A percentile compares a stretch with the other conserved stretches of the same genome.
Conservation (phyloP, 2,797 vertebrate genomes). For the Yasuhikotakia modesta region DNA sequence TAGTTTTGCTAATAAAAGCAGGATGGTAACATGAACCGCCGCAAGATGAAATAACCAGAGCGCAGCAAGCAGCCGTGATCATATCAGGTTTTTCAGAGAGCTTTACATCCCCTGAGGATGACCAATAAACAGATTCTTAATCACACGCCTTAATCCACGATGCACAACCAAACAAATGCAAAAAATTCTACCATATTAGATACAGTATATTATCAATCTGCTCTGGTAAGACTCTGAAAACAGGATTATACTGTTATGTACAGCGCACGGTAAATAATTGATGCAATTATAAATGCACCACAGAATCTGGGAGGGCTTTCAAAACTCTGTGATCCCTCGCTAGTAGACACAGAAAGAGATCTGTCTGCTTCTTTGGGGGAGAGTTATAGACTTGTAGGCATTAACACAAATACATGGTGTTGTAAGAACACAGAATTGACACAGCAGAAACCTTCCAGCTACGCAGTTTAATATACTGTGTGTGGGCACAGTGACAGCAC, state of each 20-base stretch:
- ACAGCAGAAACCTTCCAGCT: constrained; percentile 43
- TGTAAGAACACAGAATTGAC: constrained; percentile 22
- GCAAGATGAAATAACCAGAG: constrained; percentile 45
- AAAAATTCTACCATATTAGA: no score
- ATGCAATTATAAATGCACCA: constrained; percentile 73
- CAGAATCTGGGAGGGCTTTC: constrained; percentile 55
- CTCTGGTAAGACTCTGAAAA: constrained; percentile 39
- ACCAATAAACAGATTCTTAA: constrained; percentile 9
- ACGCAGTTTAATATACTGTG: constrained; percentile 39
- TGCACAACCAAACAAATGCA: neutral
- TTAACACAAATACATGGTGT: constrained; percentile 2
- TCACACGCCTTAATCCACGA: neutral
- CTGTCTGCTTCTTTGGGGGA: neutral
- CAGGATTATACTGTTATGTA: constrained; percentile 39
- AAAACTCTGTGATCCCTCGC: constrained; percentile 24
- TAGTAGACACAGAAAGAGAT: constrained; percentile 14
- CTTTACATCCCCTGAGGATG: constrained; percentile 28
- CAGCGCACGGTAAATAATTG: constrained; percentile 69
- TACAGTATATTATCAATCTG: constrained; percentile 1
- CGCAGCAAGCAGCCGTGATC: constrained; percentile 34
- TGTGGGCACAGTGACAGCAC: constrained; percentile 24
- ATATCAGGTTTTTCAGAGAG: constrained; percentile 49
- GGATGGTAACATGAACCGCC: constrained; percentile 53
- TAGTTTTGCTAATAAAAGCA: constrained; percentile 38
- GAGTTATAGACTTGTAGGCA: neutral